Base-by-base conservation (phyloP, 2,113 vertebrate species). In the Cheirogaleus medius region DNA sequence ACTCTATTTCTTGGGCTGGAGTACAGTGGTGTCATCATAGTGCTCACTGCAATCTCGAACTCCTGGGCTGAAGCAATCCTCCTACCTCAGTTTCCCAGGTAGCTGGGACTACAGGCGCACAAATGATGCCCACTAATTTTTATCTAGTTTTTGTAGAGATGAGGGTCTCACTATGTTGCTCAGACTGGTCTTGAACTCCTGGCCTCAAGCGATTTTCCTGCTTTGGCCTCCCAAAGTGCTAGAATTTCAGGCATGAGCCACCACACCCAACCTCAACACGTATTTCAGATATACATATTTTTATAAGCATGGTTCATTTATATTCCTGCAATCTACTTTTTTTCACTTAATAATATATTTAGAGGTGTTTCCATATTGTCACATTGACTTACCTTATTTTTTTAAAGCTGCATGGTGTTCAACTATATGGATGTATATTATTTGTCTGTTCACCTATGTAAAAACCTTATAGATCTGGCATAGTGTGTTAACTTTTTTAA, bases 1-100 rank as follows among this genome's bases (percentile, higher is more conserved):
- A 42, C 12, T 73, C 69, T 73, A 11, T 73, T 14, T 14, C 69
- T 23, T 27, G 3, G 39, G 69, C 69, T 73, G 23, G 39, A 73
- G 69, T 73, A 11, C 39, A 73, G 39, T 73, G 12, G 3, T 37
- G 25, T 27, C 21, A 73, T 73, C 12, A 42, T 7, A 73, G 23
- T 15, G 49, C 21, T 73, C 12, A 73, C 39, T 14, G 3, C 42
- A 73, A 1, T 25, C 23, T 27, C 6, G 0, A 0, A 25, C 13
- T 73, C 23, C 71, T 1, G 1, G 21, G 39, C 23, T 42, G 0
- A 73, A 44, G 71, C 11, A 4, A 27, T 27, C 12, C 71, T 44
- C 23, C 71, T 13, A 8, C 39, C 25, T 71, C 20, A 71, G n/a
- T n/a, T 18, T 71, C 68, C n/a, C 5, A 9, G 23, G 20, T 73